Percentiles rank a stretch among this genome's conserved stretches.
phyloP scores from a whole-genome alignment of 2,888 invertebrate species.

The Drosophila tripunctata region DNA sequence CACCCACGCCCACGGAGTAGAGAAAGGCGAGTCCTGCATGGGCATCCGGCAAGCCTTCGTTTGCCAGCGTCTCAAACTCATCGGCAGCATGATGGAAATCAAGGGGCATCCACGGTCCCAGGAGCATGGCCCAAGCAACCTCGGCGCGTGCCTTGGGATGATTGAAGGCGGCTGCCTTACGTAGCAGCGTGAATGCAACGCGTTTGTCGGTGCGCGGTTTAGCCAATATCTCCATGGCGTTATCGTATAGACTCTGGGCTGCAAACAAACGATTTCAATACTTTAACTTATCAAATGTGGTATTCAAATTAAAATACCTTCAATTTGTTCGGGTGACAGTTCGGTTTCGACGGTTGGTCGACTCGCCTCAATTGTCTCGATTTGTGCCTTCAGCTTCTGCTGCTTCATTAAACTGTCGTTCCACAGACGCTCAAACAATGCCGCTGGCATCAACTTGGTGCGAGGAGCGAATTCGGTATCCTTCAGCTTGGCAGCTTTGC shows the following conservation, averaged over 20 bases:
- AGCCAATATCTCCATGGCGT: slow-evolving; percentile 89
- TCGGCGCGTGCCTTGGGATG: slow-evolving; percentile 92
- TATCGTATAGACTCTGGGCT: slow-evolving; percentile 91
- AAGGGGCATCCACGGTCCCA: slow-evolving; percentile 91
- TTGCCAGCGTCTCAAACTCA: slow-evolving; percentile 91
- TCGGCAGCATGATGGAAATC: slow-evolving; percentile 90
- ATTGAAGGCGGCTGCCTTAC: slow-evolving; percentile 91
- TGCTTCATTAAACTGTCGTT: slow-evolving; percentile 70
- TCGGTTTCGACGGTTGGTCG: slow-evolving; percentile 73
- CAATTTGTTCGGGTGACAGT: slow-evolving; percentile 85
- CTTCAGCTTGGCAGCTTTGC: slow-evolving; percentile 59
- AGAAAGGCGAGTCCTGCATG: slow-evolving; percentile 96
- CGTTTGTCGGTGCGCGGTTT: slow-evolving; percentile 89
- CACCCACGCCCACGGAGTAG: slow-evolving; percentile 92
- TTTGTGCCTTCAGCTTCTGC: slow-evolving; percentile 75
- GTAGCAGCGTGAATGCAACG: slow-evolving; percentile 90
- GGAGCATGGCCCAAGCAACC: slow-evolving; percentile 94
- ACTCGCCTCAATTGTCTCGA: slow-evolving; percentile 64
- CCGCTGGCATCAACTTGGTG: slow-evolving; percentile 65
- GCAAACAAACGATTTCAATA: slow-evolving; percentile 14
- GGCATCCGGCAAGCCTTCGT: slow-evolving; percentile 92
- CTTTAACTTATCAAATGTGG: neutral
- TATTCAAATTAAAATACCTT: slow-evolving; percentile 85
- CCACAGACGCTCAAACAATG: slow-evolving; percentile 72
- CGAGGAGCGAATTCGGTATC: slow-evolving; percentile 59